Conservation (phyloP, 2,888 invertebrate genomes). For the Catocala fraxini region DNA sequence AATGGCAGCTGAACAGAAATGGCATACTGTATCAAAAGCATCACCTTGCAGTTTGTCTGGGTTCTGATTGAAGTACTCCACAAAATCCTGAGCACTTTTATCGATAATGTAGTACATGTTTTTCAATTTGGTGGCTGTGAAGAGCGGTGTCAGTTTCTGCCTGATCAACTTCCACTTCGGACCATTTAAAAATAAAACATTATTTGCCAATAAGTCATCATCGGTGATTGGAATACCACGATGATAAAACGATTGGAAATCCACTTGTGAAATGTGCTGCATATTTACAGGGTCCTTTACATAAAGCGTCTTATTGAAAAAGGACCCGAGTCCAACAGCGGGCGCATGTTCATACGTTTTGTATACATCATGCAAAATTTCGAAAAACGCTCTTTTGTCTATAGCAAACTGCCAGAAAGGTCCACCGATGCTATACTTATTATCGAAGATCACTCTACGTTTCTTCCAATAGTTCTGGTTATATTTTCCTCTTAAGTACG, state of each 20-base stretch:
- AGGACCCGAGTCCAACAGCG: slow-evolving; percentile 53
- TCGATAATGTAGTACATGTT: slow-evolving; percentile 73
- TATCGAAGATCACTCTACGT: slow-evolving; percentile 62
- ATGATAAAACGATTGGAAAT: slow-evolving; percentile 60
- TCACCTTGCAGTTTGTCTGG: slow-evolving; percentile 52
- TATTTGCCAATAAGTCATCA: slow-evolving; percentile 60
- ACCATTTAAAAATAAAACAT: slow-evolving; percentile 60
- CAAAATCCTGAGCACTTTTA: slow-evolving; percentile 68
- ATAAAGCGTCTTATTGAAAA: slow-evolving; percentile 46
- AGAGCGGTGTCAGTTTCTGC: slow-evolving; percentile 70
- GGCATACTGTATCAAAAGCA: slow-evolving; percentile 51
- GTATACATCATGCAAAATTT: slow-evolving; percentile 59
- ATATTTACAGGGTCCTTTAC: slow-evolving; percentile 57
- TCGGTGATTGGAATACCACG: slow-evolving; percentile 56
- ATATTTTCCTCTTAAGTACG: slow-evolving; percentile 55
- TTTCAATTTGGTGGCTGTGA: slow-evolving; percentile 68
- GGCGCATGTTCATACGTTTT: slow-evolving; percentile 57
- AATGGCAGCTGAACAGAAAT: slow-evolving; percentile 65
- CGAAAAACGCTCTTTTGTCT: slow-evolving; percentile 56
- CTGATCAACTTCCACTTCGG: slow-evolving; percentile 69
- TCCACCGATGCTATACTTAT: slow-evolving; percentile 58
- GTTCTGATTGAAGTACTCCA: slow-evolving; percentile 57
- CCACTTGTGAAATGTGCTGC: slow-evolving; percentile 53
- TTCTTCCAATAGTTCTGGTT: slow-evolving; percentile 69
- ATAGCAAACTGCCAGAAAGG: slow-evolving; percentile 60